phyloP scores from a whole-genome alignment of 2,888 invertebrate species.

The Lithophane semibrunnea region DNA sequence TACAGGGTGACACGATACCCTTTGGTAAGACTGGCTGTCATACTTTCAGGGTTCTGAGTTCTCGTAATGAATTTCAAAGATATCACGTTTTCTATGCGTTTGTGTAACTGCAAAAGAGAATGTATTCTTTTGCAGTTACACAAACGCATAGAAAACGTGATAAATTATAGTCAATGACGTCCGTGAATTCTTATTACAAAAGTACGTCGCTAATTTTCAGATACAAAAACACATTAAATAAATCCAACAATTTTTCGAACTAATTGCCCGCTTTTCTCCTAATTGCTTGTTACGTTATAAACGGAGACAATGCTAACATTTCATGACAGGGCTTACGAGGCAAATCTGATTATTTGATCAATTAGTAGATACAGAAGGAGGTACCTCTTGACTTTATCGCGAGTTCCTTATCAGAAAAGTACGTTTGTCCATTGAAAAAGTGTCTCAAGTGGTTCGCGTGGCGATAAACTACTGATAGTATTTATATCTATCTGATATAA shows the following conservation, averaged over 20 bases:
- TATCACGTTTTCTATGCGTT: not conserved
- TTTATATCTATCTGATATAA: not conserved
- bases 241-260: not conserved
- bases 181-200: not conserved
- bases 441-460: conserved; percentile 21
- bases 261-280: not conserved
- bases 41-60: not conserved
- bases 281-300: conserved; percentile 6
- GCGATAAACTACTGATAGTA: conserved; percentile 4
- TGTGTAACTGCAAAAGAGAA: not conserved
- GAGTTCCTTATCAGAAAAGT: not conserved
- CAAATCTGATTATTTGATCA: not conserved
- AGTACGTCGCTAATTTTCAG: not conserved
- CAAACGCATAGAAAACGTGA: too few relatives aligned
- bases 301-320: not conserved
- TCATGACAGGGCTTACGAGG: not conserved
- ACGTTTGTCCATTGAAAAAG: not conserved
- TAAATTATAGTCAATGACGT: not conserved
- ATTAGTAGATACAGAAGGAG: not conserved
- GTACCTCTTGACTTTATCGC: not conserved
- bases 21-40: not conserved
- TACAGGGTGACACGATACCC: not conserved
- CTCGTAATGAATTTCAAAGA: not conserved
- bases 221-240: not conserved
- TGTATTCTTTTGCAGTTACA: too few relatives aligned